These are phyloP conservation scores for Pangasius mekongensis DNA, from an alignment of 2,797 vertebrate genomes.

Conservation along the genomic window DNA sequence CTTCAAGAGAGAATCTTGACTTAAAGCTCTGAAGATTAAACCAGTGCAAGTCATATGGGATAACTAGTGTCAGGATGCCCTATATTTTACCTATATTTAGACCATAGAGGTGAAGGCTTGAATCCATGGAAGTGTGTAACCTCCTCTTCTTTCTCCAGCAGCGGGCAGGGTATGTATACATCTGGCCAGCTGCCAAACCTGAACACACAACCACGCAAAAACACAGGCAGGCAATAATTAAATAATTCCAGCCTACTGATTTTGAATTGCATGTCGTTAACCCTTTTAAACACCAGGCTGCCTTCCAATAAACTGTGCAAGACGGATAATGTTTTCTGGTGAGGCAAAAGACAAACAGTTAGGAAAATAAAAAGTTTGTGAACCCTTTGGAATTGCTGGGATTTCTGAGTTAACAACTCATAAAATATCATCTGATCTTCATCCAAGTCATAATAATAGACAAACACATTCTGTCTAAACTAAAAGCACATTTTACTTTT, in stretches of 20 bases:
- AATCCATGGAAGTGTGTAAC: slow-evolving; percentile 89
- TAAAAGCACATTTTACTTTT: background rate
- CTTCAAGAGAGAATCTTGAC: background rate
- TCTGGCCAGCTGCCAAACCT: slow-evolving; percentile 82
- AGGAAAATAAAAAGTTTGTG: no score
- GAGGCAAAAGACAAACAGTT: background rate
- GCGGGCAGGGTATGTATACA: slow-evolving; percentile 87
- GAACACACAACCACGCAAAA: background rate
- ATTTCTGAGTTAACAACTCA: background rate
- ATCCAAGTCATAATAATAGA: background rate
- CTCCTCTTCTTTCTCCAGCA: slow-evolving; percentile 97
- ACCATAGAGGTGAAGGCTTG: slow-evolving; percentile 88
- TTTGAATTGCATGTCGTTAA: background rate
- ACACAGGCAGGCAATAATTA: background rate
- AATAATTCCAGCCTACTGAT: background rate
- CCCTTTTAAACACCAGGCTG: background rate
- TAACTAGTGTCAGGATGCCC: slow-evolving; percentile 48
- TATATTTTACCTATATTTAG: slow-evolving; percentile 86
- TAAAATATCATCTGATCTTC: background rate
- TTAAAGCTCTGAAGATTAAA: background rate
- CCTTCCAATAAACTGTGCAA: background rate
- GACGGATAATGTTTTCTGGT: background rate
- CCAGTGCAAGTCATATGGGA: slow-evolving; percentile 15
- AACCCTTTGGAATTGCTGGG: background rate
- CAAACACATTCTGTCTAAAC: background rate